Evolutionary conservation across 2,888 invertebrate species (phyloP), one percentile per base, ranked within the genome.

Genomic region (Halocaridina rubra): DNA sequence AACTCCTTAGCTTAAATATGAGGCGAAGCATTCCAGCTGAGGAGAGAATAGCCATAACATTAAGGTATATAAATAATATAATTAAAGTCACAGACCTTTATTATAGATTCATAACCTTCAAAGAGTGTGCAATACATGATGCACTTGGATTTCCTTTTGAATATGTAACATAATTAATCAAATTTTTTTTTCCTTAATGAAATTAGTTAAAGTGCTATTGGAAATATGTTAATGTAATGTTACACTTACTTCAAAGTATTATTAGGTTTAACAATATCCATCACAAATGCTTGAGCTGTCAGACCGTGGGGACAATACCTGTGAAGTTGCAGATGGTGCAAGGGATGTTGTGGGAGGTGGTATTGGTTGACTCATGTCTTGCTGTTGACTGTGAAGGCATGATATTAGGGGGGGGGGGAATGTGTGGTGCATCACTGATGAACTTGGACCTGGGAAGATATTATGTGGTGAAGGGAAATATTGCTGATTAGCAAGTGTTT

Each of bases 1-100:
- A 64, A 19, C 64, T 46, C 53, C 53, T 46, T 46, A 46, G 53
- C 16, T 46, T 46, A 46, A 46, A 46, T 46, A 46, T 46, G 53
- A 46, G 53, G 53, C 53, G 53, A 22, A 64, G 64, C 64, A 64
- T 64, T 64, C 64, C 64, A 64, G 64, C 64, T 64, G 64, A 64
- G 64, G 64, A 64, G 64, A 64, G 10, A 13, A 13, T 64, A 16
- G 64, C 64, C 64, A 64, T 64, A 19, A 64, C 64, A 64, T 64
- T 64, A 64, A 64, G 64, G 64, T 64, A 64, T 46, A 13, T 46
- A 46, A 46, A 46, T 46, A 46, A 46, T 46, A 46, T 13, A 64
- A 64, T 64, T 10, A 64, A 10, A 46, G 16, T 46, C 10, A n/a
- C 53, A 46, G 53, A 46, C 53, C 10, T 46, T 46, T 46, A 46